These are phyloP conservation scores for Hylomyscus alleni DNA, from an alignment of 2,797 vertebrate genomes.

Conservation along the genomic window DNA sequence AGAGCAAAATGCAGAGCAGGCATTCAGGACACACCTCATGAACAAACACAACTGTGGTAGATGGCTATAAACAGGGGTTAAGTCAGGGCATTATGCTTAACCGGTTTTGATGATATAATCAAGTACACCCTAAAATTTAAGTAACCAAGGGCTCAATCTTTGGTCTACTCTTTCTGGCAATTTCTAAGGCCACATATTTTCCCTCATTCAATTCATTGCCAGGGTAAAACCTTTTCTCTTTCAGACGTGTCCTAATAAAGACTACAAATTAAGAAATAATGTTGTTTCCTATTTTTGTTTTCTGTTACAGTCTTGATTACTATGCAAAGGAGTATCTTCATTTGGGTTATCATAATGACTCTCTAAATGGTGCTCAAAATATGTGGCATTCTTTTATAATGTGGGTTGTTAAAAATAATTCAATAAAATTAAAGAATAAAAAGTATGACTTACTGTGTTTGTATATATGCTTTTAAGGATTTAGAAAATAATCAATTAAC, in stretches of 20 bases:
- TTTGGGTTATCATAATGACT: conserved; percentile 40
- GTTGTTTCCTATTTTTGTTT: background rate
- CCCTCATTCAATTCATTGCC: background rate
- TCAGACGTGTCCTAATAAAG: background rate
- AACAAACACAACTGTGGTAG: background rate
- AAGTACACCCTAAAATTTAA: conserved; percentile 4
- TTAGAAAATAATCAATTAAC: conserved; percentile 50
- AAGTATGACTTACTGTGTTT: conserved; percentile 40
- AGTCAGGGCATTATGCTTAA: background rate
- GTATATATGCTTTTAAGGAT: background rate
- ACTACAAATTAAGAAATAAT: background rate
- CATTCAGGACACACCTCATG: background rate
- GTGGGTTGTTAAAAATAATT: conserved; percentile 64
- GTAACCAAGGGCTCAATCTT: background rate
- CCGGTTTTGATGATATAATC: background rate
- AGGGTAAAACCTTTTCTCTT: conserved; percentile 37
- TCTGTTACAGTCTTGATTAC: conserved; percentile 10
- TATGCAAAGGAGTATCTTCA: conserved; percentile 32
- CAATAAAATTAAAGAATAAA: conserved; percentile 58
- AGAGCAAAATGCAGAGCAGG: background rate
- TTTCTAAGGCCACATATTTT: background rate
- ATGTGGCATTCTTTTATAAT: conserved; percentile 67
- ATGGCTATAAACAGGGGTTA: background rate
- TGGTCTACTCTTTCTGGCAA: background rate
- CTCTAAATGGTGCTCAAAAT: conserved; percentile 52